Base-by-base conservation (phyloP, 2,888 invertebrate genomes). In the Lymantria dispar region DNA sequence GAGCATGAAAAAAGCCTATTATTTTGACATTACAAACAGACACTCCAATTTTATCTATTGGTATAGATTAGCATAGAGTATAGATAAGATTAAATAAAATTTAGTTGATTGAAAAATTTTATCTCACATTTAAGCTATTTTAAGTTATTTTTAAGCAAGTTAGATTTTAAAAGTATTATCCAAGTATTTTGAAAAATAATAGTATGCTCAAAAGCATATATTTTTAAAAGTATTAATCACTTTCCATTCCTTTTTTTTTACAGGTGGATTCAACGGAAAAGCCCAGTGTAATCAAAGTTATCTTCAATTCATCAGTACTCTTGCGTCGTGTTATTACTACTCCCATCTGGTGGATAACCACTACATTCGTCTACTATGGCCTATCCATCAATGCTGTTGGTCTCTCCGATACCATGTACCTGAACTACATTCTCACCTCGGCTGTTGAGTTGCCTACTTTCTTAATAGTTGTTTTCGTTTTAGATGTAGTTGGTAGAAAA, bases 361-460 rank as follows among this genome's bases (percentile, higher is more conserved):
- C 95, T 58, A 94, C 95, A 0, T 94, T 96, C 64, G 94, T 96
- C 10, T 97, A 95, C 83, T 96, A 95, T 69, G 96, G 96, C 0
- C 84, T 97, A 14, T 95, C 95, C 12, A 89, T 96, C 56, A 96
- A 95, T 82, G 94, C 96, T 0, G 95, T 95, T 1, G 91, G 94
- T 0, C 85, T 97, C 36, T 93, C 94, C 7, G 95, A 95, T 15
- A 93, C 95, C 69, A 94, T 94, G 78, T 95, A 96, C 75, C 72
- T 95, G 7, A 96, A 96, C 82, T 96, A 69, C 72, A 94, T 96
- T 43, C 72, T 94, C 47, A 93, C 94, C 0, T 85, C 92, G 0
- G 78, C 92, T 13, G 92, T 95, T 14, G 96, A 96, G 78, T 93
- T 96, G 53, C 96, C 96, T 0, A 95, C 94, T 0, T 94, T 93